phyloP scores from a whole-genome alignment of 2,888 invertebrate species.

The Corbicula japonica region DNA sequence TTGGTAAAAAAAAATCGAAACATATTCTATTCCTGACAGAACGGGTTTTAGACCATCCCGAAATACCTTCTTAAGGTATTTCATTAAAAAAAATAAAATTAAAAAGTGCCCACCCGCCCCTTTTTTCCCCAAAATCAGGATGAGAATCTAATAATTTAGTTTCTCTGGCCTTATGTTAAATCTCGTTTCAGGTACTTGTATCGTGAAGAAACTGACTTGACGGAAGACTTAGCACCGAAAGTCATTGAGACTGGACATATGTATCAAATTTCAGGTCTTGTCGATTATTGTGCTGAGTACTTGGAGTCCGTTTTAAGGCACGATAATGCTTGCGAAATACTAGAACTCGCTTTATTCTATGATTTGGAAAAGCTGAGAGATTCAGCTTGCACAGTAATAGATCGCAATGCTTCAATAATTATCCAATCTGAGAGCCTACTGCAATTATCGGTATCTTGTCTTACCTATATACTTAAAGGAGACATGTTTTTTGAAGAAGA shows the following conservation, averaged over 20 bases:
- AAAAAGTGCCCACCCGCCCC: too few species aligned
- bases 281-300: constrained; percentile 1
- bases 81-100: too few species aligned
- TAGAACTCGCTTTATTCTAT: constrained; percentile 24
- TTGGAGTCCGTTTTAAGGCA: background rate
- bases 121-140: too few species aligned
- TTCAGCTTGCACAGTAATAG: constrained; percentile 8
- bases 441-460: constrained; percentile 5
- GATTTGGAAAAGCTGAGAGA: constrained; percentile 3
- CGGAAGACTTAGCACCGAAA: background rate
- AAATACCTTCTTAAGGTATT: too few species aligned
- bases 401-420: constrained; percentile 15
- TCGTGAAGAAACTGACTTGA: constrained; percentile 8
- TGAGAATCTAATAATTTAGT: too few species aligned
- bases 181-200: constrained; percentile 26
- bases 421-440: constrained; percentile 29
- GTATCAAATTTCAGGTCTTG: constrained; percentile 9
- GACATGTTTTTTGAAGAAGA: constrained; percentile 24
- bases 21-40: too few species aligned
- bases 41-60: too few species aligned
- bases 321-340: constrained; percentile 23
- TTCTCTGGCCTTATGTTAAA: too few species aligned
- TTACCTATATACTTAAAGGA: constrained; percentile 18
- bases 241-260: constrained; percentile 20
- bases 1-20: too few species aligned